Conservation (phyloP, 23 tunicate genomes). For the Pegea sp. region DNA sequence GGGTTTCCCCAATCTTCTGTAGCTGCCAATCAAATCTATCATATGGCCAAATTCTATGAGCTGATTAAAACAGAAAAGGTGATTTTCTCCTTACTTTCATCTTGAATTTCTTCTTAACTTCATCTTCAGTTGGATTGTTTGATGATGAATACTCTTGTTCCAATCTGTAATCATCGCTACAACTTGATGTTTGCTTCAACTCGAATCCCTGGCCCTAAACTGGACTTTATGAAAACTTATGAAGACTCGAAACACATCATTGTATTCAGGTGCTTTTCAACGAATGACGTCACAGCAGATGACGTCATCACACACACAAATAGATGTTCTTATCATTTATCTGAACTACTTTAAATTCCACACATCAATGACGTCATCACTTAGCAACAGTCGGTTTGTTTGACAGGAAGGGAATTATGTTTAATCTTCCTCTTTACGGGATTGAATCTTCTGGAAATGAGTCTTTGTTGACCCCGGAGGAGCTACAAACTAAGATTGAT, state of each 20-base stretch:
- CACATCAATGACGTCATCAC: too few relatives aligned
- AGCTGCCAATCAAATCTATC: conserved; percentile 35
- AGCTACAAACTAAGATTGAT: conserved; percentile 42
- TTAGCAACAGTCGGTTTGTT: not conserved
- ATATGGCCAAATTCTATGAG: conserved; percentile 28
- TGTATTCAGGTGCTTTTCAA: conserved; percentile 28
- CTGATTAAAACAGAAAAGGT: conserved; percentile 14
- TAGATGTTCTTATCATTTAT: too few relatives aligned
- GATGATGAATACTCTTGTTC: conserved; percentile 56
- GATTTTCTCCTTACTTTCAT: not conserved
- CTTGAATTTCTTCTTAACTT: not conserved
- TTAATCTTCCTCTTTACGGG: conserved; percentile 23
- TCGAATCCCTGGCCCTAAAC: conserved; percentile 40
- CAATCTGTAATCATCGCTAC: conserved; percentile 63
- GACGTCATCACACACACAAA: too few relatives aligned
- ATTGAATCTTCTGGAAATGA: conserved; percentile 16
- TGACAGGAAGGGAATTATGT: conserved; percentile 68
- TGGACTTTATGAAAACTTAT: conserved; percentile 70
- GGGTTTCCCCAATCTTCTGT: conserved; percentile 17
- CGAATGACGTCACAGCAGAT: not conserved
- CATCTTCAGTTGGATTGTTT: conserved; percentile 45
- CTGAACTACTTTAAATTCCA: too few relatives aligned
- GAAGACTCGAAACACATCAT: conserved; percentile 58
- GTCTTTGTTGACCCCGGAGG: conserved; percentile 20
- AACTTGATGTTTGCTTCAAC: conserved; percentile 37